phyloP scores from a whole-genome alignment of 2,797 vertebrate species.

The Coccyzus lansbergi region DNA sequence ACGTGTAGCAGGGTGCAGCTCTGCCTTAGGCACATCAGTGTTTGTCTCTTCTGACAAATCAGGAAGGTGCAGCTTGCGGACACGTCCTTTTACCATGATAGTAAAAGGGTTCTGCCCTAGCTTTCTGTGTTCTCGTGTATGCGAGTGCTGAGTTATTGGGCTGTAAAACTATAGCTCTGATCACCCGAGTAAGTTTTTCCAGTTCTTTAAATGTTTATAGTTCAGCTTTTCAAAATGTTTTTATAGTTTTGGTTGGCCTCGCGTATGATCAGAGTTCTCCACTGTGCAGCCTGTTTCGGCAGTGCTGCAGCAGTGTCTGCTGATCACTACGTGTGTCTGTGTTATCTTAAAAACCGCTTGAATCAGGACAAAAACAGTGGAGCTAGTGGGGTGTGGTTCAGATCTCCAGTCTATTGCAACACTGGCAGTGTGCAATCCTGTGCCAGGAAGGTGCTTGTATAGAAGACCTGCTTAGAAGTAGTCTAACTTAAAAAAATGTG shows the following conservation, averaged over 20 bases:
- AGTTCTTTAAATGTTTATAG: background rate
- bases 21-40: background rate
- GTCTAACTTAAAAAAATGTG: too few species aligned
- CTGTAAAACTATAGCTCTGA: background rate
- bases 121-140: background rate
- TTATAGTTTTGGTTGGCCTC: background rate
- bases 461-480: background rate
- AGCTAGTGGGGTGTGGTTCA: background rate
- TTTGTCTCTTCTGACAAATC: background rate
- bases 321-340: accelerated
- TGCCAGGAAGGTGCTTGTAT: background rate
- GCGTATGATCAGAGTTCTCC: background rate
- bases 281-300: background rate
- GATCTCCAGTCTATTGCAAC: background rate
- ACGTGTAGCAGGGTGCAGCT: accelerated
- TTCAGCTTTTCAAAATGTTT: background rate
- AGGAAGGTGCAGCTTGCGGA: background rate
- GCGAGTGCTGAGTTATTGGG: background rate
- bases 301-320: background rate
- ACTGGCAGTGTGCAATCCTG: accelerated
- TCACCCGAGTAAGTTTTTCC: background rate
- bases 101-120: background rate
- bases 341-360: background rate
- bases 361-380: background rate
- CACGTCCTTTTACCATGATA: accelerated